These are phyloP conservation scores for Champsocephalus esox DNA, from an alignment of 2,797 vertebrate species.

Conservation along the genomic window DNA sequence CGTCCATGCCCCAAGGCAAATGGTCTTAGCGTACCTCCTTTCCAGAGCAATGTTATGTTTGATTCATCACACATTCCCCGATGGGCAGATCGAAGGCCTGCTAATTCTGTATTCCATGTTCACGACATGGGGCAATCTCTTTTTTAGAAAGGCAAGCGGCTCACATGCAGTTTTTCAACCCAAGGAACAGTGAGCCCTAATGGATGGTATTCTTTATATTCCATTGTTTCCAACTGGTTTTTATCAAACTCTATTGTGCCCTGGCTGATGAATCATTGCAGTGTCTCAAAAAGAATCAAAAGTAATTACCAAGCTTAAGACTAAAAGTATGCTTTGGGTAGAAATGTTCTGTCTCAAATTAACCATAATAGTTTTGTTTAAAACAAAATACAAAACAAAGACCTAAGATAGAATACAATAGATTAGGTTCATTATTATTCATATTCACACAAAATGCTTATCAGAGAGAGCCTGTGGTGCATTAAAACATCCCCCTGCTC, in stretches of 20 bases:
- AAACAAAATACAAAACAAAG: background rate
- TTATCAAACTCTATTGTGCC: constrained; percentile 35
- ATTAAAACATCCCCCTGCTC: constrained; percentile 22
- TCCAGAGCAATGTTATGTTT: constrained; percentile 66
- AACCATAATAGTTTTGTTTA: no score
- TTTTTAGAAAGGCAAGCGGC: constrained; percentile 60
- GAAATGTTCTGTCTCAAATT: background rate
- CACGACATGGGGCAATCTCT: constrained; percentile 72
- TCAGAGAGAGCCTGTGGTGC: constrained; percentile 5
- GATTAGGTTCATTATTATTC: background rate
- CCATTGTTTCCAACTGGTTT: constrained; percentile 14
- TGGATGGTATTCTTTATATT: constrained; percentile 46
- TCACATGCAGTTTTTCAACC: constrained; percentile 55
- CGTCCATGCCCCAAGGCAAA: constrained; percentile 60
- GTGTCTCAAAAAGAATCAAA: no score
- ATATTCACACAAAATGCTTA: constrained; percentile 3
- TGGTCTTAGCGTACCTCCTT: constrained; percentile 53
- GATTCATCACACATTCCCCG: constrained; percentile 68
- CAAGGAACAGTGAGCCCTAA: constrained; percentile 28
- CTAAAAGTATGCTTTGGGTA: background rate
- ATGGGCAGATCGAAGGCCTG: constrained; percentile 63
- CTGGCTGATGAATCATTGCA: background rate
- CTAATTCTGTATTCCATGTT: constrained; percentile 79
- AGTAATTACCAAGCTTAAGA: background rate
- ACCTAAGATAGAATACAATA: background rate